Percentiles rank a stretch among this genome's conserved stretches.
phyloP scores from a whole-genome alignment of 2,888 invertebrate genomes.

The Hymenopus coronatus region DNA sequence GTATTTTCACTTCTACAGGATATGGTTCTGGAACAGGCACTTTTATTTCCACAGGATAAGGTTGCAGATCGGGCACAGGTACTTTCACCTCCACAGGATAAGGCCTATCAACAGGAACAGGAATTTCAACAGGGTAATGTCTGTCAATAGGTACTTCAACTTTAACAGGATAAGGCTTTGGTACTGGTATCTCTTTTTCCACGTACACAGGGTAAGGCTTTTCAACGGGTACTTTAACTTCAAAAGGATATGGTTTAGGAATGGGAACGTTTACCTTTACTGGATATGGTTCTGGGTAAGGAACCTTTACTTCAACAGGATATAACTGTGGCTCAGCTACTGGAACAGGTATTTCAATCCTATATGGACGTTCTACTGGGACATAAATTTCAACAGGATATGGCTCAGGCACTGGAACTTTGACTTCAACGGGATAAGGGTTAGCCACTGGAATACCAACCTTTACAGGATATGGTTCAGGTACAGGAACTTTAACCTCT shows the following conservation, averaged over 20 bases:
- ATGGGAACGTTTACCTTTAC: slow-evolving; percentile 21
- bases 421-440: slow-evolving; percentile 64
- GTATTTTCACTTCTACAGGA: slow-evolving; percentile 13
- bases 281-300: slow-evolving; percentile 47
- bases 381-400: slow-evolving; percentile 51
- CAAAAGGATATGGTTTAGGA: slow-evolving; percentile 18
- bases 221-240: slow-evolving; percentile 18
- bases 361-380: slow-evolving; percentile 69
- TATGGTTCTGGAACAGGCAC: slow-evolving; percentile 9
- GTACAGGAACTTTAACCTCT: slow-evolving; percentile 58
- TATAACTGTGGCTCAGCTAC: slow-evolving; percentile 59
- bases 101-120: slow-evolving; percentile 45
- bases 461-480: slow-evolving; percentile 52
- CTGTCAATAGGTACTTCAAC: slow-evolving; percentile 46
- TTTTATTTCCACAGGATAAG: slow-evolving; percentile 18
- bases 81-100: slow-evolving; percentile 66
- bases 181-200: slow-evolving; percentile 38
- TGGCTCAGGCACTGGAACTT: slow-evolving; percentile 54
- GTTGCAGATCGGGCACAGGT: slow-evolving; percentile 45
- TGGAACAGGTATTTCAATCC: slow-evolving; percentile 70
- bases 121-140: slow-evolving; percentile 59
- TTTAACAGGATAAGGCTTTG: slow-evolving; percentile 44
- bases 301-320: slow-evolving; percentile 44
- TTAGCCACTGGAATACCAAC: slow-evolving; percentile 39
- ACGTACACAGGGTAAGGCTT: not conserved